phyloP scores from a whole-genome alignment of 2,113 vertebrate species.

The Ceyx margarethae region DNA sequence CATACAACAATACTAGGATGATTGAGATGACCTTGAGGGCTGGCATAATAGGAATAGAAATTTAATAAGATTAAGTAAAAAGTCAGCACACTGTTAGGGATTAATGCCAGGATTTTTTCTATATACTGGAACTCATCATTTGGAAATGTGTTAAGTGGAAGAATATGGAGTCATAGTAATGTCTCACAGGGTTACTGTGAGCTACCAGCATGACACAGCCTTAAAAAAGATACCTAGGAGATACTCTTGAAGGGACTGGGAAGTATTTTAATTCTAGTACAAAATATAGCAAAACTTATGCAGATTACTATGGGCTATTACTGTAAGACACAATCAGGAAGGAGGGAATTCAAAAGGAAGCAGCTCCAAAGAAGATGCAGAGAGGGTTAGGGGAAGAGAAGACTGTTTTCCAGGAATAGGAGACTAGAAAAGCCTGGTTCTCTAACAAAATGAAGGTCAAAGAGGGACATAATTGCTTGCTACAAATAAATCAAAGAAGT shows the following conservation, averaged over 20 bases:
- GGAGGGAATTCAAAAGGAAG: background rate
- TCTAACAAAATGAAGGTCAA: background rate
- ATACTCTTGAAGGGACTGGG: background rate
- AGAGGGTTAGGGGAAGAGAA: background rate
- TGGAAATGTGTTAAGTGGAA: background rate
- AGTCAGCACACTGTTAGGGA: background rate
- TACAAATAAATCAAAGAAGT: slow-evolving; percentile 10
- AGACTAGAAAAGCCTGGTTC: background rate
- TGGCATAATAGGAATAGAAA: background rate
- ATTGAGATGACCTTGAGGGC: background rate
- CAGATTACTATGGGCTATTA: background rate
- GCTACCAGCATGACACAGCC: background rate
- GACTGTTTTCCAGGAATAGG: background rate
- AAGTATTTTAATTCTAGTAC: background rate
- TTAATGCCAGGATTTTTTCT: background rate
- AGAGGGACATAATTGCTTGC: background rate
- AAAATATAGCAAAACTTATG: background rate
- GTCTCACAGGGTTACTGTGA: background rate
- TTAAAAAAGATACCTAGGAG: background rate
- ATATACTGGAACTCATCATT: background rate
- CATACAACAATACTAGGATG: background rate
- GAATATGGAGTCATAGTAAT: background rate
- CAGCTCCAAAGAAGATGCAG: background rate
- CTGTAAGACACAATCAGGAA: background rate
- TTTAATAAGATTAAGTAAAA: background rate